These are phyloP conservation scores for Ichneumoninae sp. DNA, from an alignment of 2,888 invertebrate species.

Conservation along the genomic window DNA sequence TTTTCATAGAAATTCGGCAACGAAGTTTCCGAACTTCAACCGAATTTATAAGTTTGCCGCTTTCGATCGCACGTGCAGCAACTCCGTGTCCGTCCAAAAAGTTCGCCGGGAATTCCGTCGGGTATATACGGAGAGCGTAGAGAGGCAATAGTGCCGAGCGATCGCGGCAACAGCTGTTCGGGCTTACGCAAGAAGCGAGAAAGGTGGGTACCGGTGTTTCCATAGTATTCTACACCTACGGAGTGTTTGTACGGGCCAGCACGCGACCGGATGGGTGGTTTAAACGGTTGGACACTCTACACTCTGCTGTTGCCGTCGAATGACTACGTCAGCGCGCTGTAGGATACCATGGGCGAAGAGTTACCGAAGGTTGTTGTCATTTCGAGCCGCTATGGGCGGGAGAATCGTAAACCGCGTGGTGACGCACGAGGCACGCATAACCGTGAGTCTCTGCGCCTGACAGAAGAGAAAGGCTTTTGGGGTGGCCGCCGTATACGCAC, in stretches of 20 bases:
- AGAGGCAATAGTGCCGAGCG: slow-evolving; percentile 33
- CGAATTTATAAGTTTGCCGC: too few species aligned
- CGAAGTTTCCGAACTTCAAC: not conserved
- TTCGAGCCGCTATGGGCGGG: not conserved
- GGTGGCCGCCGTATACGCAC: not conserved
- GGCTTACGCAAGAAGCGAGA: slow-evolving; percentile 62
- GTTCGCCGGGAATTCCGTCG: slow-evolving; percentile 1
- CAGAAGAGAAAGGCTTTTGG: slow-evolving; percentile 37
- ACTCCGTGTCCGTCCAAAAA: not conserved
- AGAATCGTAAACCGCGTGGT: slow-evolving; percentile 31
- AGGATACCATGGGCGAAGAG: not conserved
- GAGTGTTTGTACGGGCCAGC: slow-evolving; percentile 15
- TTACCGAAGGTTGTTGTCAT: slow-evolving; percentile 42
- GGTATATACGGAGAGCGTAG: not conserved
- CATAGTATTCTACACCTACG: not conserved
- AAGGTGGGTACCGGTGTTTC: slow-evolving; percentile 50
- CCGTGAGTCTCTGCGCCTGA: not conserved
- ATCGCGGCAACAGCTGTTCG: slow-evolving; percentile 65
- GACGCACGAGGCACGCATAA: slow-evolving; percentile 35
- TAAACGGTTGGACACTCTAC: slow-evolving; percentile 27
- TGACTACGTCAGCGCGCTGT: not conserved
- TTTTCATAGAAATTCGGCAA: not conserved
- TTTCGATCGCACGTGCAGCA: not conserved
- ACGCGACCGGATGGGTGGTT: slow-evolving; percentile 64
- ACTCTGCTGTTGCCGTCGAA: slow-evolving; percentile 11